phyloP scores from a whole-genome alignment of 2,113 vertebrate genomes.

The Hirundichthys speculiger region DNA sequence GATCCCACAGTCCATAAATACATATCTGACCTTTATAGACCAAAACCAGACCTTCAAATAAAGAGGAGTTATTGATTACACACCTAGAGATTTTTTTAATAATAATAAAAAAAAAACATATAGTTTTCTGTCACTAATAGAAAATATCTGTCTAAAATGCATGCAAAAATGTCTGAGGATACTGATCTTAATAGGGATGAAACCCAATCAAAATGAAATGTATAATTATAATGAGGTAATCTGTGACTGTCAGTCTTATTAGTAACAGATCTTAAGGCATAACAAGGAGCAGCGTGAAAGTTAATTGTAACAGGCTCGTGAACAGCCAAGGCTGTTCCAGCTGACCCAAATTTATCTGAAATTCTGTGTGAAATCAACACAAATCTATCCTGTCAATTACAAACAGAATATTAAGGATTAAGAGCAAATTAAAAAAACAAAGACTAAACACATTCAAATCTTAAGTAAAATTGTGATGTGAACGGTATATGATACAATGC shows the following conservation, averaged over 20 bases:
- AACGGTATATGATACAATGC: no score
- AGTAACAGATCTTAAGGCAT: constrained; percentile 4
- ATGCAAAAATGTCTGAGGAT: background rate
- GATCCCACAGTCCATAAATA: background rate
- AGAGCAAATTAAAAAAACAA: no score
- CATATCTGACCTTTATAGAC: background rate
- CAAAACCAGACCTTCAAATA: background rate
- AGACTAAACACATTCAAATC: no score
- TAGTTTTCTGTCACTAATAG: background rate
- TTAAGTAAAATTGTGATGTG: no score
- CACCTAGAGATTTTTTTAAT: no score
- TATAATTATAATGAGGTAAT: background rate
- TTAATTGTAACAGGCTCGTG: background rate
- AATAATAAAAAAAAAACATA: no score
- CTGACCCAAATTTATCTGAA: background rate
- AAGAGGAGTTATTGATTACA: constrained; percentile 5
- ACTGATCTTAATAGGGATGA: background rate
- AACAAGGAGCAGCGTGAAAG: constrained; percentile 6
- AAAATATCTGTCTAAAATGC: constrained; percentile 1
- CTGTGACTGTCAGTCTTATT: background rate
- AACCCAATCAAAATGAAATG: constrained; percentile 1
- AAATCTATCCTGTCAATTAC: no score
- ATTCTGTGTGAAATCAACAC: background rate
- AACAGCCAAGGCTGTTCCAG: background rate
- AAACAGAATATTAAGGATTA: no score